These are phyloP conservation scores for Gobiocypris rarus DNA, from an alignment of 2,113 vertebrate species.

Conservation along the genomic window DNA sequence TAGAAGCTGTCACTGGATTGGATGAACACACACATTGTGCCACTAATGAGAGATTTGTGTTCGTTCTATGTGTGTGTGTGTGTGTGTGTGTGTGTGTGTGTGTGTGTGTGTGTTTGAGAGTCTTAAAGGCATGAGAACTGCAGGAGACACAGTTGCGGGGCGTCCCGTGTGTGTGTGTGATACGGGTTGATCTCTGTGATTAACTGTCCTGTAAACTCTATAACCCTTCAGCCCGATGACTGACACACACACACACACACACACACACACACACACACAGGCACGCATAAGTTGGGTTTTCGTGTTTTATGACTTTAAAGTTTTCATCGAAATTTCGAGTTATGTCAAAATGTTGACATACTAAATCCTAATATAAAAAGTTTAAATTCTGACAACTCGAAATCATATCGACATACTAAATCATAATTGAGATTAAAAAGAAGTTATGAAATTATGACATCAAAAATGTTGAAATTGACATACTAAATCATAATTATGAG, in stretches of 20 bases:
- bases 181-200: slow-evolving; percentile 10
- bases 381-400: too few relatives aligned
- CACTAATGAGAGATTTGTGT: not conserved
- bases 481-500: too few relatives aligned
- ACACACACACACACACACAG: too few relatives aligned
- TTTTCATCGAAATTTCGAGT: too few relatives aligned
- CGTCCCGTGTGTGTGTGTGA: not conserved
- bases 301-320: too few relatives aligned
- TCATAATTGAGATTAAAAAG: too few relatives aligned
- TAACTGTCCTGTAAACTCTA: slow-evolving; percentile 9
- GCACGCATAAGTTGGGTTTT: too few relatives aligned
- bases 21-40: not conserved
- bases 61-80: not conserved
- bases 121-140: not conserved
- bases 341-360: too few relatives aligned
- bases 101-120: not conserved
- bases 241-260: not conserved
- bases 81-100: not conserved
- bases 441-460: too few relatives aligned
- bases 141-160: not conserved
- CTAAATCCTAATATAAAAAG: too few relatives aligned
- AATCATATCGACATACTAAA: too few relatives aligned
- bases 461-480: too few relatives aligned
- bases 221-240: not conserved
- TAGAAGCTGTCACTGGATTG: not conserved